phyloP scores from a whole-genome alignment of 2,113 vertebrate species.

The Morone saxatilis region DNA sequence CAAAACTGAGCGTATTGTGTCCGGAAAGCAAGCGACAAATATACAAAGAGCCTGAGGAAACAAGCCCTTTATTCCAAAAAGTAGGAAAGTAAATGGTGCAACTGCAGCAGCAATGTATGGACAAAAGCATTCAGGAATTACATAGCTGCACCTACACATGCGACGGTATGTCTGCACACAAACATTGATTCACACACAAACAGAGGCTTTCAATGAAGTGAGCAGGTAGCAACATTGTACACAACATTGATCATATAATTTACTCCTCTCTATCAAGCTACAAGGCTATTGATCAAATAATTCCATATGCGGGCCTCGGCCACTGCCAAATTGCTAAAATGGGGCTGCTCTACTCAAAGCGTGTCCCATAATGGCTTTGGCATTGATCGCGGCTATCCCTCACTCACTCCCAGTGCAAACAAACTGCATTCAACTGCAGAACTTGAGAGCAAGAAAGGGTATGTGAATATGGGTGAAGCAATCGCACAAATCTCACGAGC shows the following conservation, averaged over 20 bases:
- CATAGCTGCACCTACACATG: slow-evolving; percentile 37
- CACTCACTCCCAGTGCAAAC: slow-evolving; percentile 81
- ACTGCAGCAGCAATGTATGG: slow-evolving; percentile 42
- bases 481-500: slow-evolving; percentile 10
- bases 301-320: slow-evolving; percentile 81
- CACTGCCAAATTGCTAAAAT: slow-evolving; percentile 84
- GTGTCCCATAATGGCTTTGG: slow-evolving; percentile 82
- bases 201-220: slow-evolving; percentile 48
- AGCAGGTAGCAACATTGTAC: slow-evolving; percentile 61
- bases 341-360: slow-evolving; percentile 81
- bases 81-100: slow-evolving; percentile 43
- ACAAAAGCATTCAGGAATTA: slow-evolving; percentile 58
- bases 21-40: slow-evolving; percentile 44
- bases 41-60: slow-evolving; percentile 63
- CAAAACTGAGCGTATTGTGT: slow-evolving; percentile 58
- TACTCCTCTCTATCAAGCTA: slow-evolving; percentile 86
- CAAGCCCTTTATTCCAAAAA: slow-evolving; percentile 53
- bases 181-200: slow-evolving; percentile 35
- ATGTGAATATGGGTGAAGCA: slow-evolving; percentile 24
- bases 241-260: slow-evolving; percentile 88
- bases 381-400: slow-evolving; percentile 79
- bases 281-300: slow-evolving; percentile 87
- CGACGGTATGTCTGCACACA: slow-evolving; percentile 51
- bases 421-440: slow-evolving; percentile 76
- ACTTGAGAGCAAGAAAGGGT: slow-evolving; percentile 43